phyloP scores from a whole-genome alignment of 2,113 vertebrate species.

The Cheirogaleus medius region DNA sequence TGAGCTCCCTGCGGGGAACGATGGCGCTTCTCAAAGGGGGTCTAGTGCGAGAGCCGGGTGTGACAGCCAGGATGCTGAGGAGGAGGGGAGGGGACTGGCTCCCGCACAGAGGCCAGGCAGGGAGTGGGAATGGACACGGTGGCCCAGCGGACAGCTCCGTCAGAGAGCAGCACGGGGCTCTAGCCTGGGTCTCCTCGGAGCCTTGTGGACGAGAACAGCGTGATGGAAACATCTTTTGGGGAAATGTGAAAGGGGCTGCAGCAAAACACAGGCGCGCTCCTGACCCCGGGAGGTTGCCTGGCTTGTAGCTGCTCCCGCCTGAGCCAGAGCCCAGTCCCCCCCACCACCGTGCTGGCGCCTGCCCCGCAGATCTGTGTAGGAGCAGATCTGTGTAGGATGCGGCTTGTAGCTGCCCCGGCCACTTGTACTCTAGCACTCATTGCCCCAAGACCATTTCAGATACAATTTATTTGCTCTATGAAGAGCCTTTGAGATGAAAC shows the following conservation, averaged over 20 bases:
- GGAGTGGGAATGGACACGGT: background rate
- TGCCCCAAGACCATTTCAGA: background rate
- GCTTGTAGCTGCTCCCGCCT: background rate
- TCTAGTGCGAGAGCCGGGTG: background rate
- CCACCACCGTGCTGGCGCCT: background rate
- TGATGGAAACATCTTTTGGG: background rate
- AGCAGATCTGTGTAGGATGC: fast-evolving
- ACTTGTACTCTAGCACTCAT: background rate
- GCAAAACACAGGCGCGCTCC: background rate
- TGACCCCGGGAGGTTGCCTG: background rate
- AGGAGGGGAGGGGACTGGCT: background rate
- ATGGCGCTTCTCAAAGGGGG: background rate
- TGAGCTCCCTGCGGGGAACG: background rate
- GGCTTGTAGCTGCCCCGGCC: background rate
- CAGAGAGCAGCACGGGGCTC: background rate
- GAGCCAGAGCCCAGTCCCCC: background rate
- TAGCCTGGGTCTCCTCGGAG: background rate
- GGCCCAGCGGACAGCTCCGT: background rate
- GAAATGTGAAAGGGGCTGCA: background rate
- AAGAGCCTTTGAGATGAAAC: constrained; percentile 18
- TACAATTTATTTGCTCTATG: background rate
- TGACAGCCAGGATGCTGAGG: background rate
- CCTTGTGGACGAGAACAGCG: background rate
- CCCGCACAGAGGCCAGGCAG: background rate
- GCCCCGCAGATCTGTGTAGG: background rate